Conservation (phyloP, 1,140 invertebrate genomes). For the Delia radicum region DNA sequence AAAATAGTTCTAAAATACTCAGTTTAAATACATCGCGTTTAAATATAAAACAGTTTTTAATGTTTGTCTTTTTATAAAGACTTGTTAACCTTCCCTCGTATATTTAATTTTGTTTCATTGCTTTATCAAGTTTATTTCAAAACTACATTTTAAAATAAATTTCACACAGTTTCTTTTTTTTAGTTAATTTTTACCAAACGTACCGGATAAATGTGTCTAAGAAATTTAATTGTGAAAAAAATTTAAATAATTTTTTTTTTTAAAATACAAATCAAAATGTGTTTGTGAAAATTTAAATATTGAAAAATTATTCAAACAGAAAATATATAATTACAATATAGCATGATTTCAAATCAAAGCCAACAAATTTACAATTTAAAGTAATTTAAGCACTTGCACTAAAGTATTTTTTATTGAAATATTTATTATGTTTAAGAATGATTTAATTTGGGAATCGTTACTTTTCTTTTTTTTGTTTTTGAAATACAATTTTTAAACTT, state of each 20-base stretch:
- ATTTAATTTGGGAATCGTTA: background rate
- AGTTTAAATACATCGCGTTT: too few relatives aligned
- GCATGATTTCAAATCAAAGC: background rate
- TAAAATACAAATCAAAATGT: background rate
- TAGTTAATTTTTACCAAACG: background rate
- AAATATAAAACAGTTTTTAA: too few relatives aligned
- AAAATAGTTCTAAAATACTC: too few relatives aligned
- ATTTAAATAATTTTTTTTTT: background rate
- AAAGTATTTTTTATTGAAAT: background rate
- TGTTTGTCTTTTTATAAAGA: too few relatives aligned
- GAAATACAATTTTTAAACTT: too few relatives aligned
- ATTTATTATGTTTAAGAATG: background rate
- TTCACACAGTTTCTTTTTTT: background rate
- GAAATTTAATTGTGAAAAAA: background rate
- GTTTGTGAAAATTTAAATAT: background rate
- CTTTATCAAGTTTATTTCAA: too few relatives aligned
- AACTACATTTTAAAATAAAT: background rate
- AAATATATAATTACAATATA: too few relatives aligned
- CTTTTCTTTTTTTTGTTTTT: background rate
- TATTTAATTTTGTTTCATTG: too few relatives aligned
- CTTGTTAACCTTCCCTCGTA: too few relatives aligned
- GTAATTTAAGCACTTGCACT: background rate
- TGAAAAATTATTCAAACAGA: background rate
- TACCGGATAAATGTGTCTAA: background rate
- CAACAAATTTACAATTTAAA: background rate